Evolutionary conservation across 2,797 vertebrate species (phyloP), one percentile per base, ranked within the genome.

Genomic region (Pyrocephalus nanus): DNA sequence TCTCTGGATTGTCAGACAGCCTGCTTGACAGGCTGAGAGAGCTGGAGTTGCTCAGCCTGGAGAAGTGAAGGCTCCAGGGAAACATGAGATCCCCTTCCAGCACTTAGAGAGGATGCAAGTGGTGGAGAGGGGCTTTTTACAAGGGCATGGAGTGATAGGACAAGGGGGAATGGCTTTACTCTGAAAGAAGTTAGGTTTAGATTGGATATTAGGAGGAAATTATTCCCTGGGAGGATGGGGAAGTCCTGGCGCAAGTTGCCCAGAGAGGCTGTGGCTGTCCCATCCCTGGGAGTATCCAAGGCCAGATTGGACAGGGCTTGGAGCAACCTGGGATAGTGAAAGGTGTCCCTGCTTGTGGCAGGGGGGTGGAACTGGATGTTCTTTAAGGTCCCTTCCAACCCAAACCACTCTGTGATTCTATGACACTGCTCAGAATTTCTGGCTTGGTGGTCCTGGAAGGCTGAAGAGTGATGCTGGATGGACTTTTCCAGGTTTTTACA

Each of bases 251-350:
- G 72, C 2, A 38, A 10, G 19, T 47, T 47, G 19, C 11, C 34
- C 25, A 40, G 45, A 66, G 45, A 32, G 53, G 8, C 2, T 47
- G 45, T 34, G 21, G 21, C 4, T 74, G 30, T 4, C 8, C 6
- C 18, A 32, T 27, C 21, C 1, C 21, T 1, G 29, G 26, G 32
- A 54, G 4, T 4, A 34, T 3, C 1, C 45, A 20, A 60, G 30
- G 9, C 0, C 3, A 17, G 7, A 3, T 0, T 60, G 45, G n/a
- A 42, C 1, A 1, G 7, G 8, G 1, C 6, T 65, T 40, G 30
- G 53, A 60, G 2, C 34, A 72, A 1, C 4, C 34, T 20, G 47
- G 66, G 6, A 0, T 2, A 32, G 40, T 47, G 34, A 13, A 29
- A 90, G 6, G 2, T 42, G 40, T 20, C 15, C 18, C 11, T 78